These are phyloP conservation scores for Neomonachus schauinslandi DNA, from an alignment of 2,113 vertebrate species.

Conservation along the genomic window DNA sequence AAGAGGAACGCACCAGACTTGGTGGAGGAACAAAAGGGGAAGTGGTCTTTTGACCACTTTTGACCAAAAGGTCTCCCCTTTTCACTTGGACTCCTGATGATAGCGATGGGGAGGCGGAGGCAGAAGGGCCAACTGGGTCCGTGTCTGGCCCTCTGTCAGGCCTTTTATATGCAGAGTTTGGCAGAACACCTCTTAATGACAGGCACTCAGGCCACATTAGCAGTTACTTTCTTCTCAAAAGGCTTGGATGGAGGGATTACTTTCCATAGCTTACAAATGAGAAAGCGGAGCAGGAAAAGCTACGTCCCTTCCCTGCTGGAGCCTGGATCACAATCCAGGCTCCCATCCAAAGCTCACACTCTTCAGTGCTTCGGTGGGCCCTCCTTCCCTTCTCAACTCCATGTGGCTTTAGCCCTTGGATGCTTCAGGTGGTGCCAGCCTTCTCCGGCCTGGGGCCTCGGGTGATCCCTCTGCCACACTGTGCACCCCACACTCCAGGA, in stretches of 20 bases:
- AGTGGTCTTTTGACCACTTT: no score
- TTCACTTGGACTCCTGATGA: not conserved
- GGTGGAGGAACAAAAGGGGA: not conserved
- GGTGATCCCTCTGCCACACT: not conserved
- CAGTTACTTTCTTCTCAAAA: not conserved
- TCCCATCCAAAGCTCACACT: not conserved
- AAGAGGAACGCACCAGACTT: not conserved
- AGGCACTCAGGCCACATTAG: not conserved
- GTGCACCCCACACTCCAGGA: not conserved
- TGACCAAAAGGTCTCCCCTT: no score
- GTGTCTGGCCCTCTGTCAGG: rapidly evolving
- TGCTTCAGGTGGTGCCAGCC: not conserved
- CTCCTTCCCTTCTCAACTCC: not conserved
- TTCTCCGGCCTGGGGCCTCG: not conserved
- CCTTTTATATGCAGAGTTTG: not conserved
- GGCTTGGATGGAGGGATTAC: not conserved
- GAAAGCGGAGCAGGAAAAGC: not conserved
- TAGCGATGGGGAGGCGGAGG: not conserved
- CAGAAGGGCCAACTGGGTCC: not conserved
- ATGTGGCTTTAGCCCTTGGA: not conserved
- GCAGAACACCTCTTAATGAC: not conserved
- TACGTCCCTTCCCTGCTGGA: not conserved
- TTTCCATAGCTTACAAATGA: not conserved
- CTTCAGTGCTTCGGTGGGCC: not conserved
- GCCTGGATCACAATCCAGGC: not conserved